These are phyloP conservation scores for Vidua macroura DNA, from an alignment of 2,113 vertebrate genomes.

Conservation along the genomic window DNA sequence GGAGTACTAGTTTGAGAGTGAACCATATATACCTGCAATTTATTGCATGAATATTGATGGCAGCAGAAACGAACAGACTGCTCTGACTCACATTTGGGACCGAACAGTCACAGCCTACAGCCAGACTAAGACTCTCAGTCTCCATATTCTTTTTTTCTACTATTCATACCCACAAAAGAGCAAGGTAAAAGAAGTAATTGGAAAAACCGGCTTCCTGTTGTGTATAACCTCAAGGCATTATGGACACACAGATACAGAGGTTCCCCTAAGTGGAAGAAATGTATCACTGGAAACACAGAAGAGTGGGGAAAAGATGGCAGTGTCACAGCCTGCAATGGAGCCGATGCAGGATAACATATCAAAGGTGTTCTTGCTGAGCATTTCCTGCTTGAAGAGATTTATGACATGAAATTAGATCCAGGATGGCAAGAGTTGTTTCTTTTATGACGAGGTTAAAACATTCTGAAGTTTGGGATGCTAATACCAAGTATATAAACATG, in stretches of 20 bases:
- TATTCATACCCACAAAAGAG: background rate
- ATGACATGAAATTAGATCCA: background rate
- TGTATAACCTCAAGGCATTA: background rate
- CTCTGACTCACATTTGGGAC: background rate
- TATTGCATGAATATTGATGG: background rate
- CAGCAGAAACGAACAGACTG: background rate
- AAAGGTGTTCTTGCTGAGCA: background rate
- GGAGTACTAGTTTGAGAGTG: background rate
- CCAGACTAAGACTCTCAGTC: background rate
- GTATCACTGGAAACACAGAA: background rate
- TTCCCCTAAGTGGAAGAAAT: background rate
- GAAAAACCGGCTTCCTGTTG: background rate
- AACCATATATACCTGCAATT: background rate
- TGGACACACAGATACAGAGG: fast-evolving
- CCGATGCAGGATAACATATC: background rate
- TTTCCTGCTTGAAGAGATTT: background rate
- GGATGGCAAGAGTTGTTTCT: background rate
- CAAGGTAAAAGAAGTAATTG: background rate
- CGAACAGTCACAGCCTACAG: background rate
- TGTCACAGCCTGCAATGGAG: background rate
- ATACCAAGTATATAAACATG: background rate
- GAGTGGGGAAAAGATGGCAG: background rate
- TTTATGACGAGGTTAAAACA: background rate
- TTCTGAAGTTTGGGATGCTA: background rate
- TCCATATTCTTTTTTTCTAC: background rate